These are phyloP conservation scores for Asteroscopus sphinx DNA, from an alignment of 2,888 invertebrate species.

Conservation along the genomic window DNA sequence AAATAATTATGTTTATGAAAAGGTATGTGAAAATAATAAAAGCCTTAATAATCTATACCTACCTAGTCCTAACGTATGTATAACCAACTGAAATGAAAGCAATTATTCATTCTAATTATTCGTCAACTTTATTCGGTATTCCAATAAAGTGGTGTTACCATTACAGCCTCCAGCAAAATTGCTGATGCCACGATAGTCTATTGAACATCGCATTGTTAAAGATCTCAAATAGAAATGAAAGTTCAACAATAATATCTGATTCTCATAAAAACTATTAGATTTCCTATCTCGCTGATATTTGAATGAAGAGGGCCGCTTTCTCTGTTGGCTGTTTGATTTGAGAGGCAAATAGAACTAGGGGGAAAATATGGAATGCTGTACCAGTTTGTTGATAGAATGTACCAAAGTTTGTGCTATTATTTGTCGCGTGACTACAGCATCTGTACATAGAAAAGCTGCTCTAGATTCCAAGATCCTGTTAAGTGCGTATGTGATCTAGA, in stretches of 20 bases:
- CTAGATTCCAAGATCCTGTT: too few species aligned
- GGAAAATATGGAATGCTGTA: slow-evolving; percentile 1
- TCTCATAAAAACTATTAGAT: slow-evolving; percentile 47
- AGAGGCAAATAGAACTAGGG: slow-evolving; percentile 10
- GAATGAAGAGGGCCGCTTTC: slow-evolving; percentile 49
- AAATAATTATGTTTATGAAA: too few species aligned
- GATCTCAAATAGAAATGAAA: slow-evolving; percentile 56
- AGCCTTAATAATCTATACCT: too few species aligned
- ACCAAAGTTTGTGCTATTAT: too few species aligned
- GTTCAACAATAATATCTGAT: slow-evolving; percentile 53
- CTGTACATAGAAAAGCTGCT: too few species aligned
- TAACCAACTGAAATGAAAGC: background rate
- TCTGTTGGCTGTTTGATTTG: slow-evolving; percentile 28
- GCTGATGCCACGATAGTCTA: slow-evolving; percentile 57
- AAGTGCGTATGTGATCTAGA: too few species aligned
- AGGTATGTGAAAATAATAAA: too few species aligned
- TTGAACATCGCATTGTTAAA: slow-evolving; percentile 52
- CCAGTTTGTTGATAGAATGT: too few species aligned
- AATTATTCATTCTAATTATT: background rate
- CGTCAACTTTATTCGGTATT: background rate
- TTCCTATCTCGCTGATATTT: slow-evolving; percentile 46
- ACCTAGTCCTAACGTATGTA: too few species aligned
- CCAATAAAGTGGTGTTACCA: slow-evolving; percentile 6
- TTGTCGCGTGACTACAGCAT: too few species aligned
- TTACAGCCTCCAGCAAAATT: slow-evolving; percentile 34